Evolutionary conservation across 2,113 vertebrate genomes (phyloP).

Genomic region (Tapirus terrestris): DNA sequence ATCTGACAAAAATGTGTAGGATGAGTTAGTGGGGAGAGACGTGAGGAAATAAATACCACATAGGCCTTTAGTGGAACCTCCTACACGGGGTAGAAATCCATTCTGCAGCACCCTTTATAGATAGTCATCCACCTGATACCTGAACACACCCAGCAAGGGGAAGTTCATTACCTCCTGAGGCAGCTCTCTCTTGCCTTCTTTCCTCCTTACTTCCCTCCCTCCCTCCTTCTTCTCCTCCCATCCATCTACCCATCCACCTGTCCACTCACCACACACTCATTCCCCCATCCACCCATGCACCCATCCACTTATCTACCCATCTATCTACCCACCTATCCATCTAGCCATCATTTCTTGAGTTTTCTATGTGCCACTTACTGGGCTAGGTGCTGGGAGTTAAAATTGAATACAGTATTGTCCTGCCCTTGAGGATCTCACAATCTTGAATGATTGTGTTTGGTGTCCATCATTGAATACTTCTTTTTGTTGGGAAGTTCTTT

Average conservation of each 20-base stretch:
- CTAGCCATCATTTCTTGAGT: neutral
- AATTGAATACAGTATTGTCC: too few species aligned
- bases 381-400: neutral
- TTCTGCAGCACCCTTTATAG: neutral
- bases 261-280: too few species aligned
- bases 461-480: neutral
- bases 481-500: neutral
- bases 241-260: neutral
- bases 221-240: neutral
- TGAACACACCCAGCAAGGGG: neutral
- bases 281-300: neutral
- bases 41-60: conserved; percentile 62
- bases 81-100: neutral
- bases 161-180: neutral
- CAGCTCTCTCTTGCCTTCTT: neutral
- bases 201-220: neutral
- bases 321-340: neutral
- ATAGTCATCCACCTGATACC: conserved; percentile 9
- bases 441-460: neutral
- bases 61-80: conserved; percentile 61
- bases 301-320: neutral
- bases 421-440: neutral
- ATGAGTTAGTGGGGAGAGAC: conserved; percentile 64
- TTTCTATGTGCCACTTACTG: neutral
- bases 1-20: conserved; percentile 68